Conservation (phyloP, 1,140 invertebrate species). For the Pseudomyrmex pallidus region DNA sequence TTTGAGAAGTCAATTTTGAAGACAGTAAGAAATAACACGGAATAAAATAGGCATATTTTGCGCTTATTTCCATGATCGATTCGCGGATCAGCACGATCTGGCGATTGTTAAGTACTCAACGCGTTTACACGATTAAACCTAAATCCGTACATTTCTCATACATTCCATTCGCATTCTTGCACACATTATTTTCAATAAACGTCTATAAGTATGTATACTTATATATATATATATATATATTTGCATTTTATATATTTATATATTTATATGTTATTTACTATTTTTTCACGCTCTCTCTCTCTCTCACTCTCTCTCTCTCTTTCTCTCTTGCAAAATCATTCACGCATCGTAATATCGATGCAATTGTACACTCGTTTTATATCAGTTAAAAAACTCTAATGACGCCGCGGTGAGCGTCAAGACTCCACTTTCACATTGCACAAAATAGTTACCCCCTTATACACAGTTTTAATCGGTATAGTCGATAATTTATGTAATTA, state of each 20-base stretch:
- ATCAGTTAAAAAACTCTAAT: constrained; percentile 69
- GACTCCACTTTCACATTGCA: constrained; percentile 64
- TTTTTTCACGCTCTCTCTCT: neutral
- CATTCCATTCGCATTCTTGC: constrained; percentile 7
- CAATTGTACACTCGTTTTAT: constrained; percentile 59
- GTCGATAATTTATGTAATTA: constrained; percentile 63
- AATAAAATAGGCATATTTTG: constrained; percentile 18
- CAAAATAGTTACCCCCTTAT: constrained; percentile 70
- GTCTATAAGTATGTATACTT: constrained; percentile 75
- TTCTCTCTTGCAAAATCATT: constrained; percentile 52
- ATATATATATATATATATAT: constrained; percentile 69
- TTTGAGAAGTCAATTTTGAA: constrained; percentile 14
- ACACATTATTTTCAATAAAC: constrained; percentile 60
- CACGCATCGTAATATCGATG: constrained; percentile 61
- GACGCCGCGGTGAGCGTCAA: constrained; percentile 40
- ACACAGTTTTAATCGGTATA: constrained; percentile 29
- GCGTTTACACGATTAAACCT: constrained; percentile 71
- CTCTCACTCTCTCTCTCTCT: too few species aligned
- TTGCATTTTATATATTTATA: constrained; percentile 65
- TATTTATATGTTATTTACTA: constrained; percentile 63
- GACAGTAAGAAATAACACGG: constrained; percentile 45
- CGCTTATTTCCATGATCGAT: constrained; percentile 28
- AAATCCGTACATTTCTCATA: constrained; percentile 18
- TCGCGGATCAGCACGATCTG: constrained; percentile 64
- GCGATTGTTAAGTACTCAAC: constrained; percentile 69